Evolutionary conservation across 1,140 invertebrate genomes (phyloP), one percentile per base, ranked within the genome.

Genomic region (Scaptomyza pallida): DNA sequence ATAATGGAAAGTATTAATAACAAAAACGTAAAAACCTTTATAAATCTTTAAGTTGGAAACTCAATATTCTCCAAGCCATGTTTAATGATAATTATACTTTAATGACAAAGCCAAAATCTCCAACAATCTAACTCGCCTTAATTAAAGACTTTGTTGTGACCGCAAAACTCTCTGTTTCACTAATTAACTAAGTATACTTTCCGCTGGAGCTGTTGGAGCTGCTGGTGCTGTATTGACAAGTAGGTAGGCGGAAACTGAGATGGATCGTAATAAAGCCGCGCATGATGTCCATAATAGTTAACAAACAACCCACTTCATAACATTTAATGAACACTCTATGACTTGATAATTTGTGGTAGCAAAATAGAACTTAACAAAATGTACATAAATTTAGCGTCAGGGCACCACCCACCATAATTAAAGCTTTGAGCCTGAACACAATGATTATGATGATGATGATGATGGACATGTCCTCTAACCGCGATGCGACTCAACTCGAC

Each of bases 351-450:
- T 85, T 86, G 78, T 65, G 72, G 77, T 78, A 72, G 60, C 62
- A 75, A 71, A 89, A 83, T 72, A 82, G 78, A 88, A 86, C 82
- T 72, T 78, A 78, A 89, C 78, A 82, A 75, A 82, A 88, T 89
- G 85, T 82, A 78, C 82, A 88, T 88, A 78, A 88, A 88, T 88
- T 88, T 82, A 72, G 75, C 82, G 74, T 56, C 71, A 73, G 62
- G 3, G 6, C 26, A 63, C 78, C 23, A 26, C 23, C 23, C 23
- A 26, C 52, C 68, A 88, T 89, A 88, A 88, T 88, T 88, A 89
- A 88, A 88, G 78, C 72, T 70, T 76, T 73, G 45, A 30, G 26
- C 26, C 83, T 26, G 23, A 72, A 41, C 59, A 30, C 26, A 2
- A 21, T 4, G 19, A 21, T 4, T 2, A 21, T 21, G 19, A 21